Evolutionary conservation across 2,797 vertebrate species (phyloP).

Genomic region (Lagodon rhomboides): DNA sequence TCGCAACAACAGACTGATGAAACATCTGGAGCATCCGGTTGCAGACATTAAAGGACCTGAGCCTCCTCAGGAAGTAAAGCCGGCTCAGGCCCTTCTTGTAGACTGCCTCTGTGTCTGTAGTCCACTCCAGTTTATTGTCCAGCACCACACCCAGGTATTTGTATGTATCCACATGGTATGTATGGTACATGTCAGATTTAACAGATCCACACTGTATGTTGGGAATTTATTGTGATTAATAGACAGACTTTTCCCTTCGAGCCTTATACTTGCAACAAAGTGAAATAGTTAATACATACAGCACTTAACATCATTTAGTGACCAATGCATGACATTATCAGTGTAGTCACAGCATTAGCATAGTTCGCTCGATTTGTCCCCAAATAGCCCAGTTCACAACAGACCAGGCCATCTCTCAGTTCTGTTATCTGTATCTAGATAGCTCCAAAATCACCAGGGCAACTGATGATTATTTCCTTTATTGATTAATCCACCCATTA

Average conservation of each 20-base stretch:
- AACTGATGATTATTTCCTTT: slow-evolving; percentile 27
- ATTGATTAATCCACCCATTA: no score
- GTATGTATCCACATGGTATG: no score
- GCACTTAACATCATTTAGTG: background rate
- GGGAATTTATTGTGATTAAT: background rate
- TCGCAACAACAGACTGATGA: no score
- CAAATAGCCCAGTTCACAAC: background rate
- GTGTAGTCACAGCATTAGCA: background rate
- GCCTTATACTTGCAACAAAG: background rate
- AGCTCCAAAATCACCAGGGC: slow-evolving; percentile 12
- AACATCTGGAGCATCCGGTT: no score
- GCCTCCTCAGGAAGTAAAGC: no score
- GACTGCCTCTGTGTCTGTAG: no score
- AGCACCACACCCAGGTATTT: no score
- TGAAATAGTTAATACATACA: background rate
- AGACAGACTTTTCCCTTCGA: background rate
- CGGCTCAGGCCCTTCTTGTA: no score
- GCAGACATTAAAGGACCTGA: no score
- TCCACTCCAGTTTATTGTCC: no score
- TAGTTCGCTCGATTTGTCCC: slow-evolving; percentile 6
- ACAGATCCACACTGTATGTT: background rate
- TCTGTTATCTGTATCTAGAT: slow-evolving; percentile 18
- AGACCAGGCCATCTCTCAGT: slow-evolving; percentile 10
- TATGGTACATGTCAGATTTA: background rate
- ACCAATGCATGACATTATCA: background rate